phyloP scores from a whole-genome alignment of 2,888 invertebrate genomes.

The Deilephila porcellus region DNA sequence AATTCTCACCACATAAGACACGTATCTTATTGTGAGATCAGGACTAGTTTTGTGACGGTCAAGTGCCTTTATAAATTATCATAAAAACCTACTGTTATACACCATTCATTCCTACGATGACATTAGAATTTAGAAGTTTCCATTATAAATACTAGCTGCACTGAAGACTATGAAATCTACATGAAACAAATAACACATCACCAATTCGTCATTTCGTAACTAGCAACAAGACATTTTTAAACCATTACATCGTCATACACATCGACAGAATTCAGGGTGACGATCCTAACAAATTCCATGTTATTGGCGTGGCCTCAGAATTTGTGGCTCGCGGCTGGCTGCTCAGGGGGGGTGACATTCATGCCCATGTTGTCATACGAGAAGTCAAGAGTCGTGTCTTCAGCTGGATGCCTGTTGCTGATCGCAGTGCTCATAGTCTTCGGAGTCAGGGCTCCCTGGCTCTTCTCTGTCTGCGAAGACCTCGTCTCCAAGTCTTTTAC shows the following conservation, averaged over 20 bases:
- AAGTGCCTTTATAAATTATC: too few species aligned
- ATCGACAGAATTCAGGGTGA: slow-evolving; percentile 24
- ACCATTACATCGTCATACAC: neutral
- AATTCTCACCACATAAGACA: too few species aligned
- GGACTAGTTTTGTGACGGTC: too few species aligned
- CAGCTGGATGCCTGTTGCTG: slow-evolving; percentile 89
- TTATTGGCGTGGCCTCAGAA: slow-evolving; percentile 65
- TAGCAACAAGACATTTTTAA: neutral
- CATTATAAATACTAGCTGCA: neutral
- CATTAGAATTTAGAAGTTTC: too few species aligned
- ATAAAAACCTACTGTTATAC: too few species aligned
- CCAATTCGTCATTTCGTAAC: neutral
- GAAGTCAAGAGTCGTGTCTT: slow-evolving; percentile 90
- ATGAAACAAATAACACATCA: neutral
- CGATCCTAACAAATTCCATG: slow-evolving; percentile 49
- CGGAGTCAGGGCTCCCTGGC: slow-evolving; percentile 84
- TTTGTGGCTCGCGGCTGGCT: slow-evolving; percentile 66
- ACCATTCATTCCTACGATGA: too few species aligned
- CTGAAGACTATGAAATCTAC: neutral
- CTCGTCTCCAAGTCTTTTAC: slow-evolving; percentile 70
- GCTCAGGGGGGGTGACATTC: slow-evolving; percentile 87
- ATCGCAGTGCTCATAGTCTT: slow-evolving; percentile 89
- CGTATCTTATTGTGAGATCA: too few species aligned
- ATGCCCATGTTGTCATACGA: slow-evolving; percentile 92
- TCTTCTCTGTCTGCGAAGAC: slow-evolving; percentile 78